These are phyloP conservation scores for Myotis pilosus DNA, from an alignment of 2,797 vertebrate genomes.

Conservation along the genomic window DNA sequence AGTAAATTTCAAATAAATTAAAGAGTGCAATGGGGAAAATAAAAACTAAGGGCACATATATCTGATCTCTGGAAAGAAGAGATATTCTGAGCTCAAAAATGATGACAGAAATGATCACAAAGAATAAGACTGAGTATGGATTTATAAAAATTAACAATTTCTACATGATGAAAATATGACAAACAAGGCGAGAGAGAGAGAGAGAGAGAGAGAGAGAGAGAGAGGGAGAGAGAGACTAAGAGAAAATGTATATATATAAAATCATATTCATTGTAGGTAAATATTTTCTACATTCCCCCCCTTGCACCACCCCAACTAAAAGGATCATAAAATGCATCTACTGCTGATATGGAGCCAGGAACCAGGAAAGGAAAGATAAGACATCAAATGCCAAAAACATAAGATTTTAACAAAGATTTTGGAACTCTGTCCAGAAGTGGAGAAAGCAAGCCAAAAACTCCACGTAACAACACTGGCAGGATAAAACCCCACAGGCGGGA, in stretches of 20 bases:
- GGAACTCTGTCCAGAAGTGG: neutral
- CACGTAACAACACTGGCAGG: neutral
- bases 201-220: neutral
- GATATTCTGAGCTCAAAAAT: neutral
- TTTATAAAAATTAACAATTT: neutral
- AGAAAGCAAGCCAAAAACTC: neutral
- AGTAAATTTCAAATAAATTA: constrained; percentile 22
- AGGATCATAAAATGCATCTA: neutral
- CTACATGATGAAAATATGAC: neutral
- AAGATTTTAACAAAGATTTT: neutral
- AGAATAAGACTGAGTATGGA: neutral
- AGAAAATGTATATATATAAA: too few relatives aligned
- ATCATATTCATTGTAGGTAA: neutral
- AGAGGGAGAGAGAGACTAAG: neutral
- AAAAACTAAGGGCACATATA: neutral
- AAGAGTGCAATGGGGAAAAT: neutral
- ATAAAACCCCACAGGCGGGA: neutral
- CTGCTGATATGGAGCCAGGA: neutral
- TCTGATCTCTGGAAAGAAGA: constrained; percentile 5
- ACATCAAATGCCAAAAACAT: neutral
- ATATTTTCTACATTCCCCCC: neutral
- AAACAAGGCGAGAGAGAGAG: neutral
- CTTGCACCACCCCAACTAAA: neutral
- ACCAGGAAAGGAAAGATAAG: constrained; percentile 34
- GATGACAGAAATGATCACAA: neutral